Evolutionary conservation across 2,113 vertebrate genomes (phyloP), one percentile per base, ranked within the genome.

Genomic region (Balaeniceps rex): DNA sequence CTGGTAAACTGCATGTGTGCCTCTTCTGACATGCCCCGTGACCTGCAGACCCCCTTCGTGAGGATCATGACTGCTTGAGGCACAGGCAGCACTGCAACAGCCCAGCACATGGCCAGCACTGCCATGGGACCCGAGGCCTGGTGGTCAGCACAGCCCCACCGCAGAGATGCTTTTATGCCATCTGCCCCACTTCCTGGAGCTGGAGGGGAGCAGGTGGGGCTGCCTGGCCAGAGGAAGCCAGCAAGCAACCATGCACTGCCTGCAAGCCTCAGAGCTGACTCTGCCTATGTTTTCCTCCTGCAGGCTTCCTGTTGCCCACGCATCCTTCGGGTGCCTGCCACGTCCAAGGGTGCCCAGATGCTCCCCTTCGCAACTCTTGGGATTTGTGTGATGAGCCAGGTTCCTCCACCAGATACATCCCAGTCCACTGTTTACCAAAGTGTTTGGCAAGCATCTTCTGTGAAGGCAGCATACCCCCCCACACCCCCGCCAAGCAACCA

Each of bases 181-280:
- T 11, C 65, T 51, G 9, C 60, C 33, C 58, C 33, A 18, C 18
- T 60, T 78, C 2, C 13, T 36, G 52, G 65, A 47, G 40, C 38
- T 0, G 0, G 14, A 54, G 19, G 3, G 21, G 4, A 55, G 38
- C 38, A 74, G 72, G n/a, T 55, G 33, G 52, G 58, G 22, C 33
- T 87, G 38, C 29, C 25, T 33, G 19, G 55, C 55, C 8, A 23
- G 36, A 74, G 36, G 85, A 82, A 52, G 47, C 19, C 90, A 81
- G 49, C 21, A 33, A 69, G 44, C 4, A n/a, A 36, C 52, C 38
- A 15, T 11, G 34, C 40, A 6, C 40, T 51, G 78, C 19, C 46
- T 66, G 44, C 1, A 2, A 79, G 60, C 36, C n/a, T 42, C 55
- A 71, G 65, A 71, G 29, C 44, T 79, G 42, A 60, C 22, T 18